Conservation (phyloP, 1,140 invertebrate species). For the Ridgeia piscesae region DNA sequence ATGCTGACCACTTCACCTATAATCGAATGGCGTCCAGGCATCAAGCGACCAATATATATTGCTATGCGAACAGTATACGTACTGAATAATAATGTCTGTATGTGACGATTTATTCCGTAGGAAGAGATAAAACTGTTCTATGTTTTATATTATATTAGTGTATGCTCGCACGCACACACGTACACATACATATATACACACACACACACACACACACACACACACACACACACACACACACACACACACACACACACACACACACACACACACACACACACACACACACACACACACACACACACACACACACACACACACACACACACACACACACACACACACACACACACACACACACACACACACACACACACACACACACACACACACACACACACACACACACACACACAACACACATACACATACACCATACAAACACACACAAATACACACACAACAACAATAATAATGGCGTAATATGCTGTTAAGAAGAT, state of each 20-base stretch:
- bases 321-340: constrained; percentile 31
- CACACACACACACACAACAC: constrained; percentile 16
- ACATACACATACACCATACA: constrained; percentile 20
- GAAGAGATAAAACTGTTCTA: too few relatives aligned
- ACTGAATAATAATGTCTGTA: too few relatives aligned
- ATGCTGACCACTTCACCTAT: not conserved
- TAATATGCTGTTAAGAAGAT: not conserved
- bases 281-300: constrained; percentile 36
- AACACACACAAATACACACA: not conserved
- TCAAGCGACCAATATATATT: not conserved
- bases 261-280: constrained; percentile 39
- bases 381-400: constrained; percentile 22
- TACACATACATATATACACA: constrained; percentile 30
- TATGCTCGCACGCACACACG: constrained; percentile 26
- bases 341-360: constrained; percentile 36
- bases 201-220: constrained; percentile 30
- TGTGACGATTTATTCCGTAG: too few relatives aligned
- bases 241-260: constrained; percentile 35
- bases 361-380: constrained; percentile 23
- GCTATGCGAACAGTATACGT: too few relatives aligned
- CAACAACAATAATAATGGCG: too few relatives aligned
- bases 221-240: constrained; percentile 28
- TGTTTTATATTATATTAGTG: too few relatives aligned
- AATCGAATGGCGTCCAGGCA: not conserved
- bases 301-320: constrained; percentile 32